Conservation (phyloP, 2,113 vertebrate species). For the Petrocephalus microphthalmus region DNA sequence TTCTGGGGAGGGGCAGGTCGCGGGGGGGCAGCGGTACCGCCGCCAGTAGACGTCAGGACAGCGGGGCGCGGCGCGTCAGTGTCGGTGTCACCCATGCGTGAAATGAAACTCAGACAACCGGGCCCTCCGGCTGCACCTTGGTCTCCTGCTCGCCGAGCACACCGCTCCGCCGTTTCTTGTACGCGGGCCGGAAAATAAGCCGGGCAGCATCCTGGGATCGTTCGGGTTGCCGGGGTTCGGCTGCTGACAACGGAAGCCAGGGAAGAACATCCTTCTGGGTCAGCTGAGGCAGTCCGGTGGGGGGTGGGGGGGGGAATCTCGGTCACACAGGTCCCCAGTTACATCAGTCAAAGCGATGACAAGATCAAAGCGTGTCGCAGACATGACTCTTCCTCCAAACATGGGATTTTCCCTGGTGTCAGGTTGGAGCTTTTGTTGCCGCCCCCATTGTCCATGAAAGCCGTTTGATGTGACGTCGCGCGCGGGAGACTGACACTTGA, state of each 20-base stretch:
- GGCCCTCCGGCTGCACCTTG: slow-evolving; percentile 22
- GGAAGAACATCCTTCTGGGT: neutral
- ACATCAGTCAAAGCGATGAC: neutral
- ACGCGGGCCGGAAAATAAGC: neutral
- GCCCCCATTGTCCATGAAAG: neutral
- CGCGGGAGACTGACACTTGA: neutral
- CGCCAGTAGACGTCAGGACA: neutral
- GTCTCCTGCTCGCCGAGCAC: slow-evolving; percentile 28
- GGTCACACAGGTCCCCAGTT: neutral
- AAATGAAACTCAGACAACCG: slow-evolving; percentile 34
- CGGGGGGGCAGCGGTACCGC: neutral
- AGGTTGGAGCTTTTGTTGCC: neutral
- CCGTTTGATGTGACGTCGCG: neutral
- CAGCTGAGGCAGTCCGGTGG: neutral
- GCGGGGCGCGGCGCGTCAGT: slow-evolving; percentile 7
- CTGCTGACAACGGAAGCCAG: neutral
- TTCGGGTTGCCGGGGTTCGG: neutral
- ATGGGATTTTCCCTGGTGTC: neutral
- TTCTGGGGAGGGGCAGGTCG: slow-evolving; percentile 11
- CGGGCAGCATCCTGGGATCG: neutral
- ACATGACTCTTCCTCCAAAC: neutral
- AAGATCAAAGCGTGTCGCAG: neutral
- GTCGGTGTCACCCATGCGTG: slow-evolving; percentile 32
- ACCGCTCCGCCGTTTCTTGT: slow-evolving; percentile 32
- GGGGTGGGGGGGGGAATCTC: neutral